Evolutionary conservation across 2,888 invertebrate species (phyloP).

Genomic region (Mythimna albipuncta): DNA sequence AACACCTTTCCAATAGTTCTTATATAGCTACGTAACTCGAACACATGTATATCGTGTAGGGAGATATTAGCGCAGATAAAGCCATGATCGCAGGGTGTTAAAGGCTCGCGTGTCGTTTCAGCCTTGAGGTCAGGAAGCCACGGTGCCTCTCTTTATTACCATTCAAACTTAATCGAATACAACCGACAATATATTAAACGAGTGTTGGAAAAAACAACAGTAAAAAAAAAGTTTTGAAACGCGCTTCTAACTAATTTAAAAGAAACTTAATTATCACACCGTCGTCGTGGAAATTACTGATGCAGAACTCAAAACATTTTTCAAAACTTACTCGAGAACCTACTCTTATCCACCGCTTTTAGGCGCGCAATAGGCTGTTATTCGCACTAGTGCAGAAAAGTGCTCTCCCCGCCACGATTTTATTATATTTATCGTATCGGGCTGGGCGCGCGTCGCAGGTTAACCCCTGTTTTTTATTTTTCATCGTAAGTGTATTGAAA

Average conservation of each 20-base stretch:
- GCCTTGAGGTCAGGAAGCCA: constrained; percentile 74
- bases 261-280: constrained; percentile 25
- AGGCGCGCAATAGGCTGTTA: too few species aligned
- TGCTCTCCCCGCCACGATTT: too few species aligned
- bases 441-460: too few species aligned
- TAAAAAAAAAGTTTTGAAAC: constrained; percentile 66
- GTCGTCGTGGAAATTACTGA: constrained; percentile 18
- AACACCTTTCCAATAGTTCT: constrained; percentile 45
- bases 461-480: too few species aligned
- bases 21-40: constrained; percentile 31
- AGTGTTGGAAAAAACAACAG: constrained; percentile 66
- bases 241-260: constrained; percentile 53
- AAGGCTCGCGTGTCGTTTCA: constrained; percentile 80
- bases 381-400: too few species aligned
- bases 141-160: constrained; percentile 77
- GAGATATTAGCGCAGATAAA: constrained; percentile 81
- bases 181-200: constrained; percentile 73
- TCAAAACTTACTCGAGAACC: too few species aligned
- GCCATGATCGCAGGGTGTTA: constrained; percentile 71
- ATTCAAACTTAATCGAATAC: constrained; percentile 85
- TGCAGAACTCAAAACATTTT: background rate
- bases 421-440: too few species aligned
- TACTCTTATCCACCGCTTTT: too few species aligned
- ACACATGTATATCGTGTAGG: constrained; percentile 56
- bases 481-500: too few species aligned